A percentile compares a stretch with the other conserved stretches of the same genome.
These are phyloP conservation scores for Listronotus oregonensis DNA, from an alignment of 1,140 invertebrate species.

Conservation along the genomic window DNA sequence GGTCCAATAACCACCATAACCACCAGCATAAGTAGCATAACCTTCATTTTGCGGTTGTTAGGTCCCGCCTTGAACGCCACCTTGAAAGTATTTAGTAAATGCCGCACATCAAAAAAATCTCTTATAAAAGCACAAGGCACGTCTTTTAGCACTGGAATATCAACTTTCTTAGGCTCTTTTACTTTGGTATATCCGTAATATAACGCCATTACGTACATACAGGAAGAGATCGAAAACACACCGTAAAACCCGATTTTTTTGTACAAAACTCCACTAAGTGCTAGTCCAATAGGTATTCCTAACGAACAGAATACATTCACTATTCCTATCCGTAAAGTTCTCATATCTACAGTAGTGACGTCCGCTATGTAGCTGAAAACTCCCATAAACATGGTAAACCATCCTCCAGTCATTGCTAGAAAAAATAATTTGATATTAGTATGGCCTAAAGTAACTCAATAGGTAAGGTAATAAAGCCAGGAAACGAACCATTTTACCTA, in stretches of 20 bases:
- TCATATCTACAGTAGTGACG: slow-evolving; percentile 77
- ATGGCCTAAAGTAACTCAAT: no score
- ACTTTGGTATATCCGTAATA: slow-evolving; percentile 71
- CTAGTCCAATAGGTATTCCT: slow-evolving; percentile 78
- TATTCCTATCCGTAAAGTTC: slow-evolving; percentile 82
- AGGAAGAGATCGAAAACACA: slow-evolving; percentile 74
- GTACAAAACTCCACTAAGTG: slow-evolving; percentile 72
- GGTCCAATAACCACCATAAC: slow-evolving; percentile 84
- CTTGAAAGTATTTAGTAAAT: slow-evolving; percentile 73
- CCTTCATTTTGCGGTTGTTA: slow-evolving; percentile 71
- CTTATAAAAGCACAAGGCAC: slow-evolving; percentile 52
- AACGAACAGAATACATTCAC: slow-evolving; percentile 82
- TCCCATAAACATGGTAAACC: slow-evolving; percentile 88
- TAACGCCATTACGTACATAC: slow-evolving; percentile 75
- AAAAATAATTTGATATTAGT: slow-evolving; percentile 58
- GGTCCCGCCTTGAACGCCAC: slow-evolving; percentile 77
- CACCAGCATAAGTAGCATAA: slow-evolving; percentile 76
- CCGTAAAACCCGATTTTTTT: slow-evolving; percentile 80
- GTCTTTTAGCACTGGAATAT: slow-evolving; percentile 54
- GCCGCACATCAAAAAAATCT: slow-evolving; percentile 75
- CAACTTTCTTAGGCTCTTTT: slow-evolving; percentile 62
- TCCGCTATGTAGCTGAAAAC: slow-evolving; percentile 89
- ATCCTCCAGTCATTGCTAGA: slow-evolving; percentile 79
- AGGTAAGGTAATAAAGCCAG: no score
- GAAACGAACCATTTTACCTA: no score